phyloP scores from a whole-genome alignment of 37 sponge, comb jelly and placozoan species.

The Amphimedon queenslandica region DNA sequence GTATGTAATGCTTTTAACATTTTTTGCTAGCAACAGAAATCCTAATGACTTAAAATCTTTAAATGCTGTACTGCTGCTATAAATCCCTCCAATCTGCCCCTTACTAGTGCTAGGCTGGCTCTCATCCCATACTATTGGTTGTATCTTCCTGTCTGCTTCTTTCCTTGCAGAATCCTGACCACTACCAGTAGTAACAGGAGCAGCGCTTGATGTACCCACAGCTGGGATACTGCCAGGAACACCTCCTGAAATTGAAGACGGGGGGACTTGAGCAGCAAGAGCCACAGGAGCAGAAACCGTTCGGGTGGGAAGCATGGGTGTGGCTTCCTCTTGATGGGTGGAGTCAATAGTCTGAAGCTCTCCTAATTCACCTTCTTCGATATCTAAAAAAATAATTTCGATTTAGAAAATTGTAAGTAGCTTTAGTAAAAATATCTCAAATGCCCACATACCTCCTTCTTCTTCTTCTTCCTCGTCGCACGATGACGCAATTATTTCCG shows the following conservation, averaged over 20 bases:
- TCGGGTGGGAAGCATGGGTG: not conserved
- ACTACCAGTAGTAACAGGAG: not conserved
- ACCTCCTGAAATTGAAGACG: too few species aligned
- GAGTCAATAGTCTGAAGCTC: not conserved
- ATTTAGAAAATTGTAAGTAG: not conserved
- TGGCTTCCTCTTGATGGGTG: too few species aligned
- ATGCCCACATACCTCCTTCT: constrained; percentile 8
- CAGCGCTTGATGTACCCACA: not conserved
- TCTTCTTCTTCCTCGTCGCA: constrained; percentile 9
- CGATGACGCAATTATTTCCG: constrained; percentile 18
- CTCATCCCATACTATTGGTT: constrained; percentile 16
- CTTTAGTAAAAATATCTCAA: not conserved
- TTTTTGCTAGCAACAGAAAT: too few species aligned
- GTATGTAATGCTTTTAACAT: too few species aligned
- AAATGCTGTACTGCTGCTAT: too few species aligned
- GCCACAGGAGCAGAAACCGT: not conserved
- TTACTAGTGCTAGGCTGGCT: not conserved
- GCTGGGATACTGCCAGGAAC: not conserved
- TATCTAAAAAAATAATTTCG: not conserved
- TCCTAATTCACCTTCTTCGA: constrained; percentile 5
- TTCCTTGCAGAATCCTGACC: not conserved
- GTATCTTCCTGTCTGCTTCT: not conserved
- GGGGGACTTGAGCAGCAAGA: not conserved
- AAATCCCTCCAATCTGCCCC: too few species aligned
- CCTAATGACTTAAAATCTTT: too few species aligned